Evolutionary conservation across 1,140 invertebrate genomes (phyloP), one percentile per base, ranked within the genome.

Genomic region (Macrobrachium nipponense): DNA sequence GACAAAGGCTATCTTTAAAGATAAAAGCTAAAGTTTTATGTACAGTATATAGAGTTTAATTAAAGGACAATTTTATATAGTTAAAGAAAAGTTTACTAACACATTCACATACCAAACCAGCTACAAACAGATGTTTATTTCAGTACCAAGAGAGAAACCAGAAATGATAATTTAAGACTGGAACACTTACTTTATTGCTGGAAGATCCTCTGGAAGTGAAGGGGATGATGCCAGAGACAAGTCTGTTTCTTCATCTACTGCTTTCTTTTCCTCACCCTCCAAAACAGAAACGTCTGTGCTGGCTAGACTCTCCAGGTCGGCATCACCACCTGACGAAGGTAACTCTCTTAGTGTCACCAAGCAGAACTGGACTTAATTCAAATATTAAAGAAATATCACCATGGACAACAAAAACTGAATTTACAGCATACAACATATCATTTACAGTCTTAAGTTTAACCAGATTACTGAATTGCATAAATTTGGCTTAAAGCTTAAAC

Each of bases 191-290:
- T 82, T 87, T 36, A 87, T 87, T 43, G 86, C 77, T 61, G 86
- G 86, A 23, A 87, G 80, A 60, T 87, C 86, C n/a, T 87, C 86
- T 20, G 86, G 86, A 20, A 87, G 86, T 15, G 86, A 87, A 2
- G 86, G 86, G 18, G 80, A 87, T 6, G 86, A 87, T 8, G 76
- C 80, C 10, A 87, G 76, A 14, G 86, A 87, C n/a, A 87, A 81
- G 36, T 87, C 86, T 15, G 86, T 87, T 27, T 87, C 86, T 80
- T 87, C 86, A 62, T 87, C 86, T 2, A 51, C 51, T 12, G 20
- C 18, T 44, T 87, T 83, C n/a, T 78, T 66, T 51, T 77, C 79
- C 64, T 79, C 81, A 20, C 78, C 76, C 60, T 82, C 81, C 23
- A 82, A 61, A 6, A 87, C 62, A 8, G 76, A 79, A 0, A 82